These are phyloP conservation scores for Conger conger DNA, from an alignment of 2,113 vertebrate genomes.

Conservation along the genomic window DNA sequence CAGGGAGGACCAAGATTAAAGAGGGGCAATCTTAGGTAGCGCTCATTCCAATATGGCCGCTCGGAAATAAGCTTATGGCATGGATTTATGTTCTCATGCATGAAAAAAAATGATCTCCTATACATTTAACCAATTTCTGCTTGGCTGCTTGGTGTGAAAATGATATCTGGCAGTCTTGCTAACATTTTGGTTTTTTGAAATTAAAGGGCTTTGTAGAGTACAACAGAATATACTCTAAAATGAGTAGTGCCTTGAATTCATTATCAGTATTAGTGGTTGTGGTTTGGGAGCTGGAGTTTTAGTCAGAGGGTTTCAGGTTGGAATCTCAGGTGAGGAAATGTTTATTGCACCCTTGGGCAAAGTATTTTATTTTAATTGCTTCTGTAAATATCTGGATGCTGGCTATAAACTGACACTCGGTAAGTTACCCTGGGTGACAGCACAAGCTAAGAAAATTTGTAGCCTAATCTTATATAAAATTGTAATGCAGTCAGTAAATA, in stretches of 20 bases:
- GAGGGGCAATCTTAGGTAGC: not conserved
- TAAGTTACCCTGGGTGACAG: not conserved
- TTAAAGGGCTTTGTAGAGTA: not conserved
- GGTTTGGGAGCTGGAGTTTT: not conserved
- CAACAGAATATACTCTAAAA: not conserved
- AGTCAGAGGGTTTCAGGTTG: not conserved
- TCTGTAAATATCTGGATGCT: not conserved
- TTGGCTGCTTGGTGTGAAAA: not conserved
- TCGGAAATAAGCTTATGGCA: not conserved
- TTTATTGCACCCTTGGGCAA: not conserved
- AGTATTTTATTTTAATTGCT: not conserved
- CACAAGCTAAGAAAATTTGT: not conserved
- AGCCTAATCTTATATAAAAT: not conserved
- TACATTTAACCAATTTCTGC: not conserved
- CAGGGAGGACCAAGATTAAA: not conserved
- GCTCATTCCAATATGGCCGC: not conserved
- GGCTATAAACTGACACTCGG: not conserved
- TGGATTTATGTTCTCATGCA: not conserved
- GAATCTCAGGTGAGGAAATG: not conserved
- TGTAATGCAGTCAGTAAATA: no score
- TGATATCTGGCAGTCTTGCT: not conserved
- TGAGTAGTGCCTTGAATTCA: not conserved
- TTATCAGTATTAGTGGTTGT: not conserved
- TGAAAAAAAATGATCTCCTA: not conserved
- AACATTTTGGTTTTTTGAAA: not conserved